Conservation (phyloP, 1,140 invertebrate species). For the Bombus turneri region DNA sequence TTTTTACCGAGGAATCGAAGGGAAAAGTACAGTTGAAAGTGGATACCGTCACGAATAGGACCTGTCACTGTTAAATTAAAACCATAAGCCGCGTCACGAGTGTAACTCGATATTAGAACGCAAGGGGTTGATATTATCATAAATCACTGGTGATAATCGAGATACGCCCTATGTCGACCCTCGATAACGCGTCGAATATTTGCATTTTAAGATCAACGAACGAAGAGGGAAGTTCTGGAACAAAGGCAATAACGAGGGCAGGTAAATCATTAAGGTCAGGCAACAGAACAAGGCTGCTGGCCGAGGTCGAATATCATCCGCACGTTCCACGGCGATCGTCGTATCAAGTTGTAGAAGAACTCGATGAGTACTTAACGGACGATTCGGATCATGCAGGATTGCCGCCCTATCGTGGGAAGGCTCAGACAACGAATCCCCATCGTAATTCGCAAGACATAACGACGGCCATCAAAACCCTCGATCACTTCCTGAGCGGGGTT, state of each 20-base stretch:
- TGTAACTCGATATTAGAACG: neutral
- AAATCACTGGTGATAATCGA: neutral
- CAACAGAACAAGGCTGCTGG: neutral
- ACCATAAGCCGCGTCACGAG: neutral
- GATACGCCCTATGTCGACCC: neutral
- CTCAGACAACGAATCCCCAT: constrained; percentile 34
- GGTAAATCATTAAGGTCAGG: neutral
- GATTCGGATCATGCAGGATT: constrained; percentile 38
- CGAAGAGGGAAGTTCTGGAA: neutral
- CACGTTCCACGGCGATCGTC: constrained; percentile 31
- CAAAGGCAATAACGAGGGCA: neutral
- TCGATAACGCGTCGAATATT: neutral
- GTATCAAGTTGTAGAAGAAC: constrained; percentile 44
- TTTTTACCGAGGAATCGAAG: no score
- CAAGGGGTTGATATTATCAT: neutral
- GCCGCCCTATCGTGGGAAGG: constrained; percentile 42
- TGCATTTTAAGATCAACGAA: neutral
- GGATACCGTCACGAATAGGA: no score
- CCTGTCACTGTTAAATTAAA: neutral
- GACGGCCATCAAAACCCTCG: constrained; percentile 62
- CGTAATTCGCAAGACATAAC: constrained; percentile 63
- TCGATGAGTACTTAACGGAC: constrained; percentile 47
- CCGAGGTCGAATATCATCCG: constrained; percentile 20
- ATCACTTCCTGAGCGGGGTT: constrained; percentile 65
- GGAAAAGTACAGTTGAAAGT: no score